Evolutionary conservation across 2,888 invertebrate genomes (phyloP).

Genomic region (Cheilosia impressa): DNA sequence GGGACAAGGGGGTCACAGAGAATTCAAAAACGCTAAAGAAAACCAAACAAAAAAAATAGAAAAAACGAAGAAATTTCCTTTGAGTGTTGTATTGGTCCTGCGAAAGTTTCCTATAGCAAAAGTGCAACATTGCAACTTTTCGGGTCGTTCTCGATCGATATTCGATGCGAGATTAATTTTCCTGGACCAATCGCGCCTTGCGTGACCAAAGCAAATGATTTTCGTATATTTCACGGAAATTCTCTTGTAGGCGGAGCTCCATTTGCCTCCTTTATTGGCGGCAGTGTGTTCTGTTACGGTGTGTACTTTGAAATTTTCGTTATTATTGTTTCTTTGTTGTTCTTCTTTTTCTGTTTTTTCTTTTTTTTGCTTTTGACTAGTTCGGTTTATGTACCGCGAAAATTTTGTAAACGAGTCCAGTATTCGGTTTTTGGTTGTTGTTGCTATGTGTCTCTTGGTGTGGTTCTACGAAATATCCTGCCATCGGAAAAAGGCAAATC

Average conservation of each 20-base stretch:
- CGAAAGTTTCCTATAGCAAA: conserved; percentile 49
- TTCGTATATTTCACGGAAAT: conserved; percentile 73
- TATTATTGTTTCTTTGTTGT: conserved; percentile 67
- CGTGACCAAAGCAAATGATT: conserved; percentile 77
- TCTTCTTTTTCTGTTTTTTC: conserved; percentile 3
- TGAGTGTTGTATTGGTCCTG: conserved; percentile 39
- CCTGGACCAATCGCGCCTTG: conserved; percentile 77
- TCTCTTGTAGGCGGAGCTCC: conserved; percentile 73
- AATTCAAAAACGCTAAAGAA: conserved; percentile 9
- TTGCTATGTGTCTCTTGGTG: conserved; percentile 40
- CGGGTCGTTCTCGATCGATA: conserved; percentile 74
- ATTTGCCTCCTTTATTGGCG: conserved; percentile 51
- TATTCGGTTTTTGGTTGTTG: conserved; percentile 9
- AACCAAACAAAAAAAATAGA: neutral
- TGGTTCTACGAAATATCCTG: conserved; percentile 45
- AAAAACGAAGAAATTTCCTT: conserved; percentile 30
- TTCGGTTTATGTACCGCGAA: conserved; percentile 64
- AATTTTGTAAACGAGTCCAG: conserved; percentile 53
- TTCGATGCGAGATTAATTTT: conserved; percentile 76
- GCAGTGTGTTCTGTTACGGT: conserved; percentile 48
- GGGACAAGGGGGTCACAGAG: neutral
- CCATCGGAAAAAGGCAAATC: conserved; percentile 5
- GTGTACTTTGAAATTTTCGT: conserved; percentile 66
- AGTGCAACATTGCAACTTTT: conserved; percentile 75
- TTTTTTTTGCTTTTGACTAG: conserved; percentile 30